These are phyloP conservation scores for Chymomyza caudatula DNA, from an alignment of 2,888 invertebrate species.

Conservation along the genomic window DNA sequence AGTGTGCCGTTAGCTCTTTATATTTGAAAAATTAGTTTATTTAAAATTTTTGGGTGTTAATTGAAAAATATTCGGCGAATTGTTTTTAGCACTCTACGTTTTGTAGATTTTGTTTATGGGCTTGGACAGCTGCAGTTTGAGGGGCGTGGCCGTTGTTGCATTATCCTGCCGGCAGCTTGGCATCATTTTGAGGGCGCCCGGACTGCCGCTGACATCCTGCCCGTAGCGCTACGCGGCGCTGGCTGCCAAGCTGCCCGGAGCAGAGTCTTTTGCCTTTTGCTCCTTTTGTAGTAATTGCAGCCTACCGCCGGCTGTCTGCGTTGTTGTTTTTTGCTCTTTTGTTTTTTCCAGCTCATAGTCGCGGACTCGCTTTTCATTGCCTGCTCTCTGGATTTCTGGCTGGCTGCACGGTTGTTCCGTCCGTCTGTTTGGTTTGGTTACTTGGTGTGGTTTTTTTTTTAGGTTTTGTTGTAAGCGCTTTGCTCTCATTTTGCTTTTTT, in stretches of 20 bases:
- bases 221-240: neutral
- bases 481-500: conserved; percentile 64
- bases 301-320: neutral
- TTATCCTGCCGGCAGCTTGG: conserved; percentile 3
- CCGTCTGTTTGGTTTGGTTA: neutral
- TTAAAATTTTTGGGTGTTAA: conserved; percentile 28
- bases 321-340: neutral
- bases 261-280: neutral
- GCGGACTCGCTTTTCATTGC: conserved; percentile 57
- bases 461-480: conserved; percentile 21
- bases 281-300: conserved; percentile 3
- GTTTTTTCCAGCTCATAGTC: conserved; percentile 10
- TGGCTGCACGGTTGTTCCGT: neutral
- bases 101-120: neutral
- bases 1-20: neutral
- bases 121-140: conserved; percentile 29
- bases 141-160: neutral
- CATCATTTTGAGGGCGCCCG: neutral
- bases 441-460: conserved; percentile 8
- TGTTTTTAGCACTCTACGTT: neutral
- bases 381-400: conserved; percentile 19
- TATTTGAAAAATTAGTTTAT: neutral
- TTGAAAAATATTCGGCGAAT: conserved; percentile 44
- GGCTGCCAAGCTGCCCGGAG: neutral
- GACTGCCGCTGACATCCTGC: neutral